Conservation (phyloP, 2,797 vertebrate genomes). For the Cryptoblepharus egeriae region DNA sequence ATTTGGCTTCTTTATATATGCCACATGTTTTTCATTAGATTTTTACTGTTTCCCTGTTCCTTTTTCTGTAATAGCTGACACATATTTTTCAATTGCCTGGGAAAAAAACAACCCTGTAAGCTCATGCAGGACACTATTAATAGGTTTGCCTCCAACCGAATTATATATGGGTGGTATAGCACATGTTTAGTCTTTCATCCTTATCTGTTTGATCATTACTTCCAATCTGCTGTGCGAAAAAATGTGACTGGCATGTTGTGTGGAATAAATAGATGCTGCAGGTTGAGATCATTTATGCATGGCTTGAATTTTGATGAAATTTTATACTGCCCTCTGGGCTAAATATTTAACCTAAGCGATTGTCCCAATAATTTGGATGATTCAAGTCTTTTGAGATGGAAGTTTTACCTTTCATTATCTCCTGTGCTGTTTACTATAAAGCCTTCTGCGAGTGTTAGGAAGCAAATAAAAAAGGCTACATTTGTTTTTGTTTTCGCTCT, state of each 20-base stretch:
- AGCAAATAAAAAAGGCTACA: constrained; percentile 55
- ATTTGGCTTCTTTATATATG: constrained; percentile 4
- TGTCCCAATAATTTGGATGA: constrained; percentile 74
- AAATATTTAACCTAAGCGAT: constrained; percentile 75
- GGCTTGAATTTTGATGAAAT: constrained; percentile 75
- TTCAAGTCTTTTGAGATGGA: constrained; percentile 71
- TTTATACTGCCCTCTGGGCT: constrained; percentile 74
- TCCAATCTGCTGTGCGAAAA: constrained; percentile 65
- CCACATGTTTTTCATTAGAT: constrained; percentile 36
- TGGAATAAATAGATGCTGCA: constrained; percentile 73
- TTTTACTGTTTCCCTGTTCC: constrained; percentile 24
- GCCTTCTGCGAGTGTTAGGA: constrained; percentile 58
- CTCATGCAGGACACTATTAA: constrained; percentile 50
- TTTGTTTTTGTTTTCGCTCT: constrained; percentile 13
- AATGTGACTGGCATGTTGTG: constrained; percentile 70
- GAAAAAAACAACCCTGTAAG: constrained; percentile 19
- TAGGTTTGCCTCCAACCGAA: constrained; percentile 57
- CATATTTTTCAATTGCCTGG: constrained; percentile 44
- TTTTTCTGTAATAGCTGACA: constrained; percentile 16
- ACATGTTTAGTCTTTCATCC: constrained; percentile 64
- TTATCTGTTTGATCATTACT: constrained; percentile 71
- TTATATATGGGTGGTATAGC: constrained; percentile 69
- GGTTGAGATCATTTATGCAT: constrained; percentile 72
- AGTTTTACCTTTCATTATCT: constrained; percentile 74
- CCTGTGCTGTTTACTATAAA: constrained; percentile 67